These are phyloP conservation scores for Dryas iulia DNA, from an alignment of 1,140 invertebrate genomes.

Conservation along the genomic window DNA sequence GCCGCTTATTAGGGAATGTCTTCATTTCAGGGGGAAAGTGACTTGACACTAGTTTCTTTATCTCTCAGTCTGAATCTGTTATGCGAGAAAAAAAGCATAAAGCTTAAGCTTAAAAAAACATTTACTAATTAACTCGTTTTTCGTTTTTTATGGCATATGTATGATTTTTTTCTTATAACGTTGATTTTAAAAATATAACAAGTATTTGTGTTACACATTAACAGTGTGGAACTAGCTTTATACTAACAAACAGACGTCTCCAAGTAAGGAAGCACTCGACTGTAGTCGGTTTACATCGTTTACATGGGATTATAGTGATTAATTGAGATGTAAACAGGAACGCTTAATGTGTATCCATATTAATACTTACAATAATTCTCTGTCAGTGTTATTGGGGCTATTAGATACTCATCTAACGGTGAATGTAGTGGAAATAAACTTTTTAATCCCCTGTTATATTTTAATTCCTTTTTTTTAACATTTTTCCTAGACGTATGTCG, in stretches of 20 bases:
- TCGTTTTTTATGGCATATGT: too few species aligned
- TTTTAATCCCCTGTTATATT: neutral
- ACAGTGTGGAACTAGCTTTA: constrained; percentile 21
- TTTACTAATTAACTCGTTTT: too few species aligned
- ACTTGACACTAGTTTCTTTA: too few species aligned
- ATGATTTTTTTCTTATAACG: too few species aligned
- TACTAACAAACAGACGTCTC: constrained; percentile 34
- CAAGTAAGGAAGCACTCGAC: constrained; percentile 58
- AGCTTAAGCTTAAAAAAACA: too few species aligned
- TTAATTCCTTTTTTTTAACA: neutral
- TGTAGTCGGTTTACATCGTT: constrained; percentile 42
- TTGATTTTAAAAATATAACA: too few species aligned
- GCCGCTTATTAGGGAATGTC: too few species aligned
- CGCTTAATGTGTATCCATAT: constrained; percentile 24
- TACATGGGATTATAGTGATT: constrained; percentile 47
- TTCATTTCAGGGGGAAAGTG: too few species aligned
- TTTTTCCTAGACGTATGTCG: neutral
- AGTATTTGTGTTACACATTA: too few species aligned
- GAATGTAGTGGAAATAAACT: neutral
- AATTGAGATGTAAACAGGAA: constrained; percentile 41
- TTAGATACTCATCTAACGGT: neutral
- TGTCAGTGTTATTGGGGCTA: constrained; percentile 7
- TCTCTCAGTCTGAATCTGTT: too few species aligned
- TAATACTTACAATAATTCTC: constrained; percentile 12
- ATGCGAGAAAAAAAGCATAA: too few species aligned